Evolutionary conservation across 2,797 vertebrate genomes (phyloP), one percentile per base, ranked within the genome.

Genomic region (Lutjanus argentimaculatus): DNA sequence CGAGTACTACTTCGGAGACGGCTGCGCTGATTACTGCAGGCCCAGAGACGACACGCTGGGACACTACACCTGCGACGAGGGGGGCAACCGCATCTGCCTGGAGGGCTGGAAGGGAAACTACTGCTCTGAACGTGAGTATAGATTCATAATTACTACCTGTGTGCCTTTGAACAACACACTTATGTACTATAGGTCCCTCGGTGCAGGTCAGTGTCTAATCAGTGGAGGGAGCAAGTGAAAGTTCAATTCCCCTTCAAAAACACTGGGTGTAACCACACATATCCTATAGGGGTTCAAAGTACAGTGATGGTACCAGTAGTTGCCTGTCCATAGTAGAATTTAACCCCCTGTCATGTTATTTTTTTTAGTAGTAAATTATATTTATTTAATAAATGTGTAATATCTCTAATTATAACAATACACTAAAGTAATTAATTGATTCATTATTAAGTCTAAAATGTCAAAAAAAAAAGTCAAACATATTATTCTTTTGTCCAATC

Each of bases 1-100:
- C 19, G 96, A 97, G 55, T 96, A 94, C 14, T 97, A 97, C 86
- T 96, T 92, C 0, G 97, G 97, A 19, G 95, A 97, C 25, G 95
- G 96, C 36, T 98, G 97, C 71, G 95, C 96, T 0, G 96, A 97
- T 43, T 97, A 97, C 89, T 98, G 97, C 95, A 88, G 96, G 16
- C 95, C 97, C 0, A 94, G 96, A 4, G 95, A 97, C 70, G 97
- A 97, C 87, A 94, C 96, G 21, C 96, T 97, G 77, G 97, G 97
- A 0, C 97, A 97, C 88, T 97, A 96, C 88, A 95, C 92, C 79
- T 97, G 96, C 74, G 96, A 96, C 59, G 96, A 95, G 58, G 91
- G 88, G 70, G 97, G 94, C 53, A 95, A 95, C 88, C 95, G 95
- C 85, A 92, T 92, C 84, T 97, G 97, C 56, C 90, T 97, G 80